Evolutionary conservation across 1,140 invertebrate genomes (phyloP).

Genomic region (Hesperophylax magnus): DNA sequence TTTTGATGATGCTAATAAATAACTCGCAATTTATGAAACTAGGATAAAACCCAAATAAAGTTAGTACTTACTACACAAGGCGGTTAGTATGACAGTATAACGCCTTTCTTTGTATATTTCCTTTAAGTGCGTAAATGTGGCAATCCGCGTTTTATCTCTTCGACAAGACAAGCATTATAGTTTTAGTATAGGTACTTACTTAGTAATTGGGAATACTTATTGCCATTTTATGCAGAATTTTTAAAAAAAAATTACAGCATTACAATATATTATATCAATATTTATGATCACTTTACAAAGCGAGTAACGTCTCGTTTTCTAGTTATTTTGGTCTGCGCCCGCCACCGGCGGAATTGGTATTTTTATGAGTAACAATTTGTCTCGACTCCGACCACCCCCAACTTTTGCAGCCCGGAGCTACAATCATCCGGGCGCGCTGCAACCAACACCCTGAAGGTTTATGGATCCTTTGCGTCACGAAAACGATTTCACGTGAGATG

Average conservation of each 20-base stretch:
- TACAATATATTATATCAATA: neutral
- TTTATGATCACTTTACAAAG: neutral
- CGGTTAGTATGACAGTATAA: no score
- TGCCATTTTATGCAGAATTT: no score
- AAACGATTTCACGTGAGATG: neutral
- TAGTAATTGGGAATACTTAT: no score
- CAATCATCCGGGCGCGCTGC: neutral
- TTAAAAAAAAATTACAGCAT: neutral
- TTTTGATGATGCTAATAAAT: slow-evolving; percentile 44
- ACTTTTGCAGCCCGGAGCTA: slow-evolving; percentile 13
- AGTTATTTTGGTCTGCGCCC: neutral
- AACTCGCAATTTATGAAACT: neutral
- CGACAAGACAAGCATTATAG: no score
- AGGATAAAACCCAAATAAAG: neutral
- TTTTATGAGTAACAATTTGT: slow-evolving; percentile 50
- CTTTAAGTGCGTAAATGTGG: no score
- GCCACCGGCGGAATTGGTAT: slow-evolving; percentile 27
- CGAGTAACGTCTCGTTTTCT: slow-evolving; percentile 8
- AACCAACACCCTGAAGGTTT: slow-evolving; percentile 1
- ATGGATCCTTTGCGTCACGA: neutral
- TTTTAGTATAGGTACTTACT: no score
- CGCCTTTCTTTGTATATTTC: no score
- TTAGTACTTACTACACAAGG: no score
- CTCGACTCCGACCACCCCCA: neutral
- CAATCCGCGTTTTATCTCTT: no score